Evolutionary conservation across 2,113 vertebrate species (phyloP).

Genomic region (Romanogobio albipinnatus): DNA sequence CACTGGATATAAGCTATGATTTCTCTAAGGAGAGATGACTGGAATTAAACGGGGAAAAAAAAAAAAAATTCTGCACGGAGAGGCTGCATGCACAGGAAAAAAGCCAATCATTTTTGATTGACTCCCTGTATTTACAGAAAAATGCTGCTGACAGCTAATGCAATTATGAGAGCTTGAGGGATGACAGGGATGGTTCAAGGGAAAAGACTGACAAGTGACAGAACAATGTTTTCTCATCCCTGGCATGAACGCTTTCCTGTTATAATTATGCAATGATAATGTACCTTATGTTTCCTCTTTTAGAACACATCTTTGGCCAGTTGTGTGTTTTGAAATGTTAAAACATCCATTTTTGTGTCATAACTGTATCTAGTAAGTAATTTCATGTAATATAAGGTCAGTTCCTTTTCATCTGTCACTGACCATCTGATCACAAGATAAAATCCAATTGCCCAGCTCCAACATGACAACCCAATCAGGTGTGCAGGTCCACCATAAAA

Average conservation of each 20-base stretch:
- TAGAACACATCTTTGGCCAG: not conserved
- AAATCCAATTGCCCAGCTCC: not conserved
- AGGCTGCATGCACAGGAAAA: conserved; percentile 10
- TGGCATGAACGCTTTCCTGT: not conserved
- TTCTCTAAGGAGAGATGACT: conserved; percentile 45
- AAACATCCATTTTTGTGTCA: not conserved
- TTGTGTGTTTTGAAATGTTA: not conserved
- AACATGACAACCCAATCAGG: not conserved
- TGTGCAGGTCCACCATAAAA: not conserved
- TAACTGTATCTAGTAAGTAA: not conserved
- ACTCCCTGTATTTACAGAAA: conserved; percentile 46
- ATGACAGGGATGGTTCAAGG: conserved; percentile 20
- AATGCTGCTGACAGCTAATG: conserved; percentile 25
- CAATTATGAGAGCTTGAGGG: conserved; percentile 34
- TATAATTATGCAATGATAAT: conserved; percentile 6
- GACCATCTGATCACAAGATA: not conserved
- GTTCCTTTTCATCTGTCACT: not conserved
- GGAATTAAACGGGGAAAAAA: conserved; percentile 11
- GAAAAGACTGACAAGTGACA: conserved; percentile 14
- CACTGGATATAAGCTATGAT: conserved; percentile 42
- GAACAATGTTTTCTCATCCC: conserved; percentile 7
- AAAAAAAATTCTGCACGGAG: not conserved
- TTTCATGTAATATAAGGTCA: not conserved
- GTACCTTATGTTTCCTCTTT: not conserved
- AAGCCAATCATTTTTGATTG: conserved; percentile 43